Evolutionary conservation across 2,888 invertebrate genomes (phyloP).

Genomic region (Lasioglossum pauxillum): DNA sequence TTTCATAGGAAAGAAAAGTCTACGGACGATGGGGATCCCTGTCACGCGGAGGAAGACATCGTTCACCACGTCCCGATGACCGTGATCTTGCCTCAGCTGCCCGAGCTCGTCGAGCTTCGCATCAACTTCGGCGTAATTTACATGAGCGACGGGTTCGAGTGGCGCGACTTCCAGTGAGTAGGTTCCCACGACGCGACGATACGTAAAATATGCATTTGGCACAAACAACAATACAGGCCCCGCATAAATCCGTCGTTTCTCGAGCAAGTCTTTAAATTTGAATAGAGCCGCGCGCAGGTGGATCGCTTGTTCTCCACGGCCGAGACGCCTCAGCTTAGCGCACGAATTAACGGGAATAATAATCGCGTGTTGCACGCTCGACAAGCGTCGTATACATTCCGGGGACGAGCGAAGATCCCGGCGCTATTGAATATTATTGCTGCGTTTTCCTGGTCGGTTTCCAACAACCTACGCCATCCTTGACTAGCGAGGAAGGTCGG

Average conservation of each 20-base stretch:
- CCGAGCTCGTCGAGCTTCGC: slow-evolving; percentile 86
- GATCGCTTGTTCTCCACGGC: not conserved
- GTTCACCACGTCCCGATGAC: slow-evolving; percentile 87
- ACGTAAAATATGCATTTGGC: not conserved
- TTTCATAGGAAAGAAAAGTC: slow-evolving; percentile 76
- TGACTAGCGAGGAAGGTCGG: slow-evolving; percentile 3
- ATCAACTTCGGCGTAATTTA: slow-evolving; percentile 85
- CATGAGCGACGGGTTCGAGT: slow-evolving; percentile 85
- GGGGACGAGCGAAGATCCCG: not conserved
- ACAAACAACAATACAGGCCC: not conserved
- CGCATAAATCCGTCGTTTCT: not conserved
- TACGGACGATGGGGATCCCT: slow-evolving; percentile 82
- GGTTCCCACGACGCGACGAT: not conserved
- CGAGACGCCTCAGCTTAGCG: not conserved
- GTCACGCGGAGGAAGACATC: slow-evolving; percentile 80
- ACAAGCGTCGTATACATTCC: not conserved
- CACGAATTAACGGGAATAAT: not conserved
- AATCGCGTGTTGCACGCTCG: not conserved
- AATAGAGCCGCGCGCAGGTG: not conserved
- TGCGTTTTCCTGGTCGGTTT: not conserved
- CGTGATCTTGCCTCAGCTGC: slow-evolving; percentile 85
- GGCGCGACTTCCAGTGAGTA: slow-evolving; percentile 86
- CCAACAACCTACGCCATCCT: not conserved
- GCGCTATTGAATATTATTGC: not conserved
- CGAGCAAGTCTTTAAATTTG: not conserved